Evolutionary conservation across 2,797 vertebrate genomes (phyloP), one percentile per base, ranked within the genome.

Genomic region (Gila robusta): DNA sequence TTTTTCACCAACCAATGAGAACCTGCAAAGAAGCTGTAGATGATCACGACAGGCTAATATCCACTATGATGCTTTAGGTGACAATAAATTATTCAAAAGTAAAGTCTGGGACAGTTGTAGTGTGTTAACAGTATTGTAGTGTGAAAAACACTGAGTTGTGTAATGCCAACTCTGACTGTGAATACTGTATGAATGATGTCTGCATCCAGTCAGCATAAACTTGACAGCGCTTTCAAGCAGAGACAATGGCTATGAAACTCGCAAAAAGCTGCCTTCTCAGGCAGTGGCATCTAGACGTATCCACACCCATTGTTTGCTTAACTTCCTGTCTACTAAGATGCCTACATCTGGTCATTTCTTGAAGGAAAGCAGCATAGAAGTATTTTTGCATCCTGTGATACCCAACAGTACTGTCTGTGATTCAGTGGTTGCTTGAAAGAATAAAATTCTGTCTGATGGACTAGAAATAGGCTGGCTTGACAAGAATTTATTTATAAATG

Each of bases 1-100:
- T 52, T 80, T 66, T 39, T 41, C 81, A 35, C 37, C 88, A 90
- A 83, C 93, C 94, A 94, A 90, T 94, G 23, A 39, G 56, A 70
- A 66, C 41, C 35, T 47, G 19, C 11, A 62, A 79, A 77, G 23
- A n/a, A 9, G 7, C 19, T 44, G 16, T 35, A 11, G 14, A 64
- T 9, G 35, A 47, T 71, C 21, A 41, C 17, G 67, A 80, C 35
- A 82, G 59, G 59, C 78, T 64, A n/a, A 26, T 74, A 37, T 35
- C 56, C 26, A 14, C 72, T 80, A 19, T 72, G 78, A 54, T 23
- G 49, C 23, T 52, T 32, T 66, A 32, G 6, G 28, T 66, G 64
- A 66, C 2, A 37, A 44, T 88, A 73, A 62, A 88, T 72, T 41
- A 82, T 82, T 78, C 26, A 78, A 76, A 79, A 79, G n/a, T 41